Base-by-base conservation (phyloP, 2,113 vertebrate genomes). In the Prietella phreatophila region DNA sequence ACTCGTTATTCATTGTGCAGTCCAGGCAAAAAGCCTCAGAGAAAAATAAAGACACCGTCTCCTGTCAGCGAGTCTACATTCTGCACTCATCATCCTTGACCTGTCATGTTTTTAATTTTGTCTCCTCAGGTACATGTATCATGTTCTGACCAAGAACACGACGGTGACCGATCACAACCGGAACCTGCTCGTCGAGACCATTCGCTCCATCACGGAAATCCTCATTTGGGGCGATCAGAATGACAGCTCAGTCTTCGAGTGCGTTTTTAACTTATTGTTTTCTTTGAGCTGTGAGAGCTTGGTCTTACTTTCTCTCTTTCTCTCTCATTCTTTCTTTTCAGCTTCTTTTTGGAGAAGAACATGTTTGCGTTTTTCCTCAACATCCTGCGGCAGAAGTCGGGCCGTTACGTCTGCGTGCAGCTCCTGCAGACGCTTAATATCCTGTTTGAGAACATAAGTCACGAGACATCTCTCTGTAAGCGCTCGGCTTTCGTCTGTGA, bases 221-320 rank as follows among this genome's bases (percentile, higher is more conserved):
- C 97, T 99, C 5, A 99, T 99, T 78, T 99, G 98, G 98, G 98
- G 98, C 3, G 98, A 99, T 91, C 98, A 99, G 89, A 99, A 99
- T 95, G 98, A 99, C 96, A 99, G 98, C 94, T 99, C 98, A 1
- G 98, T 99, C 1, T 99, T 99, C 92, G 98, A 99, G 98, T 99
- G 95, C 96, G 55, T 36, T 60, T 33, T 11, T 55, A n/a, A 13
- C 14, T 56, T 20, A 3, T 33, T 9, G 0, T 22, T 30, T 4
- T 60, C 1, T 60, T 50, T 3, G 7, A 47, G 5, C 60, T 0
- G 8, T 25, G 17, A 42, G 2, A 42, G 22, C 4, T 33, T 33
- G 39, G 0, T 60, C 20, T 67, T 7, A 82, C 33, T 47, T 33
- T 39, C 30, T 36, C 67, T 11, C 65, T 11, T n/a, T n/a, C 63